phyloP scores from a whole-genome alignment of 2,113 vertebrate species.

The Prunella himalayana region DNA sequence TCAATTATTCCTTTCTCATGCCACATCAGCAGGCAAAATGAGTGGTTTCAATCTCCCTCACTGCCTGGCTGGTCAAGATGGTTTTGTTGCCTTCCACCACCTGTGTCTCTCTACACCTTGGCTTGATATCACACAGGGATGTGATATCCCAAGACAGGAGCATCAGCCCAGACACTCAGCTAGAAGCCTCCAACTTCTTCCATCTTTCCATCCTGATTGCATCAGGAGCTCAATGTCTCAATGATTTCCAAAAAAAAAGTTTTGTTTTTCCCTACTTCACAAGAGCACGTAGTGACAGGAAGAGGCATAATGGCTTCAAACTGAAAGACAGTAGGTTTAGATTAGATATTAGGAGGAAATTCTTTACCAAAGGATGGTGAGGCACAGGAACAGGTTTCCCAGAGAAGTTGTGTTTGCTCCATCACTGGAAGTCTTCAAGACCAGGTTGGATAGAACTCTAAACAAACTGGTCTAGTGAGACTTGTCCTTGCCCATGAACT shows the following conservation, averaged over 20 bases:
- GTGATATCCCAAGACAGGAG: background rate
- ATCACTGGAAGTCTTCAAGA: background rate
- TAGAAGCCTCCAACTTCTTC: background rate
- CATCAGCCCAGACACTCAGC: background rate
- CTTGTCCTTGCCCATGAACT: background rate
- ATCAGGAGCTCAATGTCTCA: background rate
- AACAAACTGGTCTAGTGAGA: background rate
- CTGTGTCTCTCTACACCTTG: background rate
- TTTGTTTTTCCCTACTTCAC: background rate
- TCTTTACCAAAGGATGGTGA: background rate
- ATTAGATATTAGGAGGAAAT: background rate
- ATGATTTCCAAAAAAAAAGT: background rate
- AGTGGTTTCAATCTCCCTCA: background rate
- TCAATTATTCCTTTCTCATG: background rate
- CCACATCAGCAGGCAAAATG: background rate
- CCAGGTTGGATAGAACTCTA: background rate
- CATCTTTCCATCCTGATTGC: background rate
- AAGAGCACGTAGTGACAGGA: background rate
- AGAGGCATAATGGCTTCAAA: background rate
- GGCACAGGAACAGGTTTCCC: background rate
- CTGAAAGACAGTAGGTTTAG: background rate
- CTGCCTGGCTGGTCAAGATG: background rate
- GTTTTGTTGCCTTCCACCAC: background rate
- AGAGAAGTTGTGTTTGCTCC: background rate
- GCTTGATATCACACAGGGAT: background rate